Evolutionary conservation across 2,888 invertebrate species (phyloP).

Genomic region (Agrilus cyanescens): DNA sequence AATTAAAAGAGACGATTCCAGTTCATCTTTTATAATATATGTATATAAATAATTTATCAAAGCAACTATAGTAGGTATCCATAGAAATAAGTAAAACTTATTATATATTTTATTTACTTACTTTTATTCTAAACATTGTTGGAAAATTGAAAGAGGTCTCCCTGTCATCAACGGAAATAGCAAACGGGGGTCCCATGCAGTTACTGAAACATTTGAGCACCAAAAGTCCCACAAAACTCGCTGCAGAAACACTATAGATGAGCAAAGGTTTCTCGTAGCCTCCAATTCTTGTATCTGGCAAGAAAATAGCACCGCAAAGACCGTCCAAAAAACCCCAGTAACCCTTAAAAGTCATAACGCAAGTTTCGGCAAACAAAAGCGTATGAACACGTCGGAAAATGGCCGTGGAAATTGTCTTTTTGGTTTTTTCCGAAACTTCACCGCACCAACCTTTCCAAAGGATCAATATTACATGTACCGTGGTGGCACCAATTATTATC

Average conservation of each 20-base stretch:
- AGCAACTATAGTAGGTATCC: background rate
- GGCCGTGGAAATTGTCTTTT: slow-evolving; percentile 2
- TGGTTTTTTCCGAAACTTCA: slow-evolving; percentile 13
- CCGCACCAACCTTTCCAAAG: too few relatives aligned
- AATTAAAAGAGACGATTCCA: too few relatives aligned
- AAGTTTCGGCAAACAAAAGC: slow-evolving; percentile 38
- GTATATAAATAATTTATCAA: too few relatives aligned
- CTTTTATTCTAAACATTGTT: slow-evolving; percentile 40
- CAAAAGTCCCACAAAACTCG: slow-evolving; percentile 20
- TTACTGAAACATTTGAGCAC: slow-evolving; percentile 40
- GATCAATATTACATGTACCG: too few relatives aligned
- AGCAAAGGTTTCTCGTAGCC: background rate
- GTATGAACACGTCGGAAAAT: slow-evolving; percentile 31
- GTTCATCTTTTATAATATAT: too few relatives aligned
- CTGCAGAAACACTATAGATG: slow-evolving; percentile 10
- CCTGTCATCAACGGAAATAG: slow-evolving; percentile 45
- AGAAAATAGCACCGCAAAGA: slow-evolving; percentile 10
- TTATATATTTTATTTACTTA: slow-evolving; percentile 24
- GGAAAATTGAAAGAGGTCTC: slow-evolving; percentile 45
- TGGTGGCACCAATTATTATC: too few relatives aligned
- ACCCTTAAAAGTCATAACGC: slow-evolving; percentile 43
- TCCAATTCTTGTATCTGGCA: slow-evolving; percentile 5
- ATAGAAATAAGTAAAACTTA: background rate
- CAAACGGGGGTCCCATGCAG: slow-evolving; percentile 44
- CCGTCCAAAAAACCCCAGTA: slow-evolving; percentile 36